Percentiles rank a stretch among this genome's conserved stretches.
phyloP scores from a whole-genome alignment of 2,888 invertebrate species.

The Pecten maximus region DNA sequence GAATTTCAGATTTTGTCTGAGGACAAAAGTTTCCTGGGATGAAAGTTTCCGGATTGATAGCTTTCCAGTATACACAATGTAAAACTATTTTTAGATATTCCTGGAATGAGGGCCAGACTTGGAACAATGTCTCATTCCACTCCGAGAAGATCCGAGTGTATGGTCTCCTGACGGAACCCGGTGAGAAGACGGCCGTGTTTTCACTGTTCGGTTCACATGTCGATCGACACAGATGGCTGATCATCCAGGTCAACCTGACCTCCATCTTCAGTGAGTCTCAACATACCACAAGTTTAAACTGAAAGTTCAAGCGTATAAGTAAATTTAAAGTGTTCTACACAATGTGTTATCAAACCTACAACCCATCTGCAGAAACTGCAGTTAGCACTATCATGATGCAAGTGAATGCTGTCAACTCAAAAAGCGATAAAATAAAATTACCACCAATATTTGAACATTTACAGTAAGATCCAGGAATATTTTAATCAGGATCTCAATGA shows the following conservation, averaged over 20 bases:
- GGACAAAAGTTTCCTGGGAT: no score
- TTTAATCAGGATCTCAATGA: no score
- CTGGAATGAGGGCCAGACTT: constrained; percentile 92
- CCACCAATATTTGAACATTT: no score
- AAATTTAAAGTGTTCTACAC: no score
- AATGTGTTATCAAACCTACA: no score
- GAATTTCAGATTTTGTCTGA: no score
- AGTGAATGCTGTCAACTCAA: no score
- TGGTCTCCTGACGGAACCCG: constrained; percentile 95
- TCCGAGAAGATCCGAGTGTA: constrained; percentile 89
- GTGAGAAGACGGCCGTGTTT: constrained; percentile 95
- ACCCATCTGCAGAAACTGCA: no score
- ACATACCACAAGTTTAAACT: no score
- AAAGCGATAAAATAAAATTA: no score
- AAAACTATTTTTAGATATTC: constrained; percentile 86
- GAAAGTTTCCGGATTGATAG: not conserved
- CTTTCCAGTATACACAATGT: not conserved
- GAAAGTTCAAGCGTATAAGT: not conserved
- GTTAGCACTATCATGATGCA: no score
- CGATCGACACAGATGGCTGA: constrained; percentile 91
- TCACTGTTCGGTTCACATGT: constrained; percentile 93
- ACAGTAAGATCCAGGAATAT: no score
- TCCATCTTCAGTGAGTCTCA: constrained; percentile 85
- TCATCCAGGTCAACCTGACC: constrained; percentile 88
- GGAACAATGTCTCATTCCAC: constrained; percentile 89